Evolutionary conservation across 2,888 invertebrate genomes (phyloP), one percentile per base, ranked within the genome.

Genomic region (Metacarcinus magister): DNA sequence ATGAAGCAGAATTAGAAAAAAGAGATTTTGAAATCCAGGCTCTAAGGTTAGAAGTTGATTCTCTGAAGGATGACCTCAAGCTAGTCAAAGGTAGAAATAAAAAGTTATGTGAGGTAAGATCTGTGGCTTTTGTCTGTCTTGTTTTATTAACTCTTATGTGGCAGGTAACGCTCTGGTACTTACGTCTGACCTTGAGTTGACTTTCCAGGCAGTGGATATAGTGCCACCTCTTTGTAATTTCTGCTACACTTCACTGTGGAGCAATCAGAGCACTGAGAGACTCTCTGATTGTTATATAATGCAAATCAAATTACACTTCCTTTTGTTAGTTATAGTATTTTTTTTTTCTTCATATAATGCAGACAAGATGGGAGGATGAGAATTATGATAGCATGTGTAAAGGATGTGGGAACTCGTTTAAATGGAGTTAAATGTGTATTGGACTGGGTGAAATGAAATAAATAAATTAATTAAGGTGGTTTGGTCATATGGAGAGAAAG

Each of bases 51-150:
- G 97, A 97, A 96, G 97, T 97, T 54, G 96, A 97, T 39, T 97
- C 95, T 39, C 97, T 98, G n/a, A 98, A 98, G 97, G 98, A 98
- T 96, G 98, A 98, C 97, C 97, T 98, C 28, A 97, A 98, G 60
- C 98, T 98, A 97, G 98, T 98, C 0, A 98, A 98, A 97, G 98
- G 98, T 96, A 98, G 98, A 97, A 98, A 98, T 97, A 98, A 98
- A 97, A 98, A 98, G 97, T 97, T 98, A 7, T 98, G 98, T 97
- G 98, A 98, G 98, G 98, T 98, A 98, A 98, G 98, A 98, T 96
- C 32, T 44, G 39, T 54, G 32, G 10, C 5, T 93, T 93, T 13
- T 93, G 60, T 67, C 3, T 67, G 67, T 67, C 19, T 67, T 67
- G 23, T 67, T 67, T 67, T 67, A 23, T 4, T 23, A 67, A 67